phyloP scores from a whole-genome alignment of 2,888 invertebrate genomes.

The Tinea trinotella region DNA sequence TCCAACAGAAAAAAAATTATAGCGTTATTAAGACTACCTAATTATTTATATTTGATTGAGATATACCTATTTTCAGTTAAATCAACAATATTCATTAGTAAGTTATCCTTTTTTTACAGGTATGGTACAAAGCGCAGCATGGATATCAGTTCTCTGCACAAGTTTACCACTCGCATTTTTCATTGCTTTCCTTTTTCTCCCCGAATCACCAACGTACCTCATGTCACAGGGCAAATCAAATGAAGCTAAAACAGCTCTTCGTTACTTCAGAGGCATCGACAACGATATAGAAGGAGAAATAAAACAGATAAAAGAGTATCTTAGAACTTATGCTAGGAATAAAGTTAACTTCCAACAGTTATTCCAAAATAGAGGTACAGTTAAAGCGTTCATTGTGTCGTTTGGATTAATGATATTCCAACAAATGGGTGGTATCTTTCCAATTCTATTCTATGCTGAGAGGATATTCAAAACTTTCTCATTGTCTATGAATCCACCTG shows the following conservation, averaged over 20 bases:
- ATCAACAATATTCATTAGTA: no score
- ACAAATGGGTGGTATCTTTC: slow-evolving; percentile 74
- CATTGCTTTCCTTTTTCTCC: slow-evolving; percentile 73
- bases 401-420: slow-evolving; percentile 78
- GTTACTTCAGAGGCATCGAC: slow-evolving; percentile 74
- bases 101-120: slow-evolving; percentile 48
- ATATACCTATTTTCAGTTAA: slow-evolving; percentile 10
- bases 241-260: slow-evolving; percentile 74
- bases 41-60: background rate
- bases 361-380: slow-evolving; percentile 47
- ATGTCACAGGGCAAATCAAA: slow-evolving; percentile 65
- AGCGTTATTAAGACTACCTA: background rate
- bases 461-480: slow-evolving; percentile 67
- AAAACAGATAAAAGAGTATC: slow-evolving; percentile 54
- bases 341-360: slow-evolving; percentile 59
- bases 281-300: slow-evolving; percentile 73
- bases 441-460: slow-evolving; percentile 72
- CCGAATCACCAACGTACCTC: slow-evolving; percentile 79
- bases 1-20: no score
- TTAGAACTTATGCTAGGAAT: slow-evolving; percentile 53
- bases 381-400: slow-evolving; percentile 61
- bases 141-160: slow-evolving; percentile 54
- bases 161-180: slow-evolving; percentile 58
- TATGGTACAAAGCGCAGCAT: slow-evolving; percentile 47
- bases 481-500: slow-evolving; percentile 44